Evolutionary conservation across 2,113 vertebrate species (phyloP).

Genomic region (Oncorhynchus tshawytscha): DNA sequence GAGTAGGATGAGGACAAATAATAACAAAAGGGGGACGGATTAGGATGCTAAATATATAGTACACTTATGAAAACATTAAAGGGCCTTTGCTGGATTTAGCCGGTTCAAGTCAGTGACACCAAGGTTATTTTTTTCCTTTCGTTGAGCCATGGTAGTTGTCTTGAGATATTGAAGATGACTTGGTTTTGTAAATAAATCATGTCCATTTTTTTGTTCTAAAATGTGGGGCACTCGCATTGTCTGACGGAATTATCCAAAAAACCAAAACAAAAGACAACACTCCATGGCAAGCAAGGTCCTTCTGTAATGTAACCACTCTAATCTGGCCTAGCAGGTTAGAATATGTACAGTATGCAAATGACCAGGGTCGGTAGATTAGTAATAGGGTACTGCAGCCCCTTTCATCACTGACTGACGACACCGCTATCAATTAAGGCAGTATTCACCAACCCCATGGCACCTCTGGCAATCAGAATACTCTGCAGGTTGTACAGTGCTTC

Average conservation of each 20-base stretch:
- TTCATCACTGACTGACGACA: background rate
- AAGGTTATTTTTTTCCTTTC: background rate
- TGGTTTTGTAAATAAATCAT: slow-evolving; percentile 2
- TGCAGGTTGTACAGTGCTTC: background rate
- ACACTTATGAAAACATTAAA: slow-evolving; percentile 65
- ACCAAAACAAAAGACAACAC: slow-evolving; percentile 3
- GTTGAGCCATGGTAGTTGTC: background rate
- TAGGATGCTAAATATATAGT: slow-evolving; percentile 64
- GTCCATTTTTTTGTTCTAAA: background rate
- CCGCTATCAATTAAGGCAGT: background rate
- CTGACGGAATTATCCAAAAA: too few relatives aligned
- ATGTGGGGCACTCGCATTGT: background rate
- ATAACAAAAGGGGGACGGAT: background rate
- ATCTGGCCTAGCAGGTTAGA: too few relatives aligned
- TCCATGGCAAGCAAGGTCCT: slow-evolving; percentile 4
- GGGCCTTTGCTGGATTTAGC: slow-evolving; percentile 56
- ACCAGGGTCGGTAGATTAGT: background rate
- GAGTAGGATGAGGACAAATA: background rate
- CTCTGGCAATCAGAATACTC: too few relatives aligned
- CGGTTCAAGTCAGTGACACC: slow-evolving; percentile 5
- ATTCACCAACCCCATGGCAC: background rate
- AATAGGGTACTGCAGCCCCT: background rate
- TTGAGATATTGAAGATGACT: background rate
- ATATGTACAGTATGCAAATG: slow-evolving; percentile 3
- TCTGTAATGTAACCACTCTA: slow-evolving; percentile 1